Evolutionary conservation across 2,888 invertebrate species (phyloP).

Genomic region (Pedicia rivosa): DNA sequence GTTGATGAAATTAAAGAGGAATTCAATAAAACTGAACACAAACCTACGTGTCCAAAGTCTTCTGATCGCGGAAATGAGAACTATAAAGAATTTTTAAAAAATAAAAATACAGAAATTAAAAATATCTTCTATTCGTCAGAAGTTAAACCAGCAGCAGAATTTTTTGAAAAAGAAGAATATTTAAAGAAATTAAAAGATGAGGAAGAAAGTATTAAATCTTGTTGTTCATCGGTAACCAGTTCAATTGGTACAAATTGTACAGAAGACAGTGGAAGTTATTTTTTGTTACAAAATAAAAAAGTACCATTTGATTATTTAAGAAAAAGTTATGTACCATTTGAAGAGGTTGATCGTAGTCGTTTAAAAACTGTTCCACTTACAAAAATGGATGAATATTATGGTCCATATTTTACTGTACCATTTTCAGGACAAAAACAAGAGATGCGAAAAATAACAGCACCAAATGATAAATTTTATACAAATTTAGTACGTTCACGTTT

Average conservation of each 20-base stretch:
- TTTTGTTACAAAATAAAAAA: constrained; percentile 23
- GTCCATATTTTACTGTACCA: constrained; percentile 23
- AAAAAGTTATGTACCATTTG: constrained; percentile 27
- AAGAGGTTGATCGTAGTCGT: constrained; percentile 23
- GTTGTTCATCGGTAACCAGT: constrained; percentile 24
- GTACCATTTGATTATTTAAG: constrained; percentile 26
- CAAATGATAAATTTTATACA: constrained; percentile 24
- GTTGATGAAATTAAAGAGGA: no score
- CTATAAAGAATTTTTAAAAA: no score
- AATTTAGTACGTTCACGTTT: constrained; percentile 22
- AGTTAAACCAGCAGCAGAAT: no score
- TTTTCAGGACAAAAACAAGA: constrained; percentile 25
- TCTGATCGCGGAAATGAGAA: no score
- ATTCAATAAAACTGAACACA: no score
- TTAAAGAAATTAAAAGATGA: constrained; percentile 22
- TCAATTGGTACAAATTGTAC: constrained; percentile 27
- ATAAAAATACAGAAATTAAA: no score
- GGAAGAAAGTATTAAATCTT: constrained; percentile 25
- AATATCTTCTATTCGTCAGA: no score
- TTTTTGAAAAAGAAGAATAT: constrained; percentile 15
- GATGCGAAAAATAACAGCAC: constrained; percentile 17
- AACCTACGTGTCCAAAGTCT: no score
- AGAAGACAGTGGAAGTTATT: constrained; percentile 27
- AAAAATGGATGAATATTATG: constrained; percentile 19
- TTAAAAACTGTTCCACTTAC: constrained; percentile 21